These are phyloP conservation scores for Arctocebus calabarensis DNA, from an alignment of 2,797 vertebrate genomes.

Conservation along the genomic window DNA sequence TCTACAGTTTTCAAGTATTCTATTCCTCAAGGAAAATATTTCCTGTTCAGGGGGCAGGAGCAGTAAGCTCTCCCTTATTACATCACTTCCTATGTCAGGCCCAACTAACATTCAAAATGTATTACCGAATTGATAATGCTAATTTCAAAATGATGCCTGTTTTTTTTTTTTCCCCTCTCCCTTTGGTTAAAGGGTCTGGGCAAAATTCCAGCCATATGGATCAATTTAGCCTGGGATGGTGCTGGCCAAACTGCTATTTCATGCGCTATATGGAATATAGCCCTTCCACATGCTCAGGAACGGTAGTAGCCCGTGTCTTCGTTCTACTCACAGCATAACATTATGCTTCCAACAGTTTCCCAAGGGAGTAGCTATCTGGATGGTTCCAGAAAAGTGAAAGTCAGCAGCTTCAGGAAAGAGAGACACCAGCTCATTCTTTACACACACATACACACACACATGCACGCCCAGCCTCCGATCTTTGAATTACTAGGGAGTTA, in stretches of 20 bases:
- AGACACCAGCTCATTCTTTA: neutral
- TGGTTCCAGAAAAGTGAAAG: neutral
- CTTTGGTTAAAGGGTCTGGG: conserved; percentile 82
- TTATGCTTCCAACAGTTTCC: neutral
- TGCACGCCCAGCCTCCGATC: too few species aligned
- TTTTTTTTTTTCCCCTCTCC: neutral
- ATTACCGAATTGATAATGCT: conserved; percentile 86
- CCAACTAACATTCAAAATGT: conserved; percentile 86
- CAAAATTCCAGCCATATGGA: conserved; percentile 88
- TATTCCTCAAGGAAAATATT: conserved; percentile 89
- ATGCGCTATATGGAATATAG: conserved; percentile 57
- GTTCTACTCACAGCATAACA: neutral
- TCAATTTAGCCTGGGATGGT: conserved; percentile 85
- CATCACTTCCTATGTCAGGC: conserved; percentile 89
- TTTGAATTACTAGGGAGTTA: neutral
- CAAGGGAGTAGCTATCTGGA: neutral
- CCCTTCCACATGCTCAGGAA: conserved; percentile 39
- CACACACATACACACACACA: too few species aligned
- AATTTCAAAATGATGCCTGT: conserved; percentile 86
- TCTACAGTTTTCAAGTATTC: conserved; percentile 89
- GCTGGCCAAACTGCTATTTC: conserved; percentile 83
- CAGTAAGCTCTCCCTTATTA: conserved; percentile 86
- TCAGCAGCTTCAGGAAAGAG: neutral
- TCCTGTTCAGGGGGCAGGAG: conserved; percentile 86
- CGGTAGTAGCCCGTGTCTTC: neutral